Evolutionary conservation across 2,113 vertebrate genomes (phyloP), one percentile per base, ranked within the genome.

Genomic region (Suncus etruscus): DNA sequence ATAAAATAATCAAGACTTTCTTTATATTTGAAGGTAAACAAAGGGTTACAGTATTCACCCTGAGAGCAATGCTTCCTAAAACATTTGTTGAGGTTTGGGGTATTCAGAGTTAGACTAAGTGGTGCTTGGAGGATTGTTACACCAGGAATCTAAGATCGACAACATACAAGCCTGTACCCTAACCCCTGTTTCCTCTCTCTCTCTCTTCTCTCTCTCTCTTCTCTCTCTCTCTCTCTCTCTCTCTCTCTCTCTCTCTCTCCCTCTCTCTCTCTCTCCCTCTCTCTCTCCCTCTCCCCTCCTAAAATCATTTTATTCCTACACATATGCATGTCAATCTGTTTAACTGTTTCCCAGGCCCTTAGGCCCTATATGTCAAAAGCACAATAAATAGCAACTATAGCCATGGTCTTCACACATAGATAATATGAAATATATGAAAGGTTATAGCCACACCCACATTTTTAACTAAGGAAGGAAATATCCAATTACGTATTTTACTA

Each of bases 381-480:
- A 16, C 8, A 66, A 29, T 9, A 63, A 61, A 89, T 3, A 86
- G 3, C 9, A 87, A 83, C 29, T 31, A 24, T 0, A 79, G 20
- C 68, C 65, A 51, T 74, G 31, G 68, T 25, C 24, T 69, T 73
- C 47, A 75, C 70, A 92, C 47, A 32, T 2, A 75, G 22, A 76
- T 27, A 63, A 61, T 63, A 45, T 88, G 48, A 50, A 79, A 66
- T 22, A 10, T 79, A 29, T 32, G 6, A 86, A 79, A 27, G 54
- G 39, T 86, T 89, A 91, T 0, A 94, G 63, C 12, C 69, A 78
- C 8, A 48, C 5, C 31, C 27, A 65, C n/a, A 65, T 32, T 86
- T 92, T 68, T 87, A 39, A 86, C 11, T 81, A 58, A 78, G 69
- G 90, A 93, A 63, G 50, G 66, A 89, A 83, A 63, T 14, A 70